Evolutionary conservation across 1,140 invertebrate species (phyloP), one percentile per base, ranked within the genome.

Genomic region (Drosophila sp.): DNA sequence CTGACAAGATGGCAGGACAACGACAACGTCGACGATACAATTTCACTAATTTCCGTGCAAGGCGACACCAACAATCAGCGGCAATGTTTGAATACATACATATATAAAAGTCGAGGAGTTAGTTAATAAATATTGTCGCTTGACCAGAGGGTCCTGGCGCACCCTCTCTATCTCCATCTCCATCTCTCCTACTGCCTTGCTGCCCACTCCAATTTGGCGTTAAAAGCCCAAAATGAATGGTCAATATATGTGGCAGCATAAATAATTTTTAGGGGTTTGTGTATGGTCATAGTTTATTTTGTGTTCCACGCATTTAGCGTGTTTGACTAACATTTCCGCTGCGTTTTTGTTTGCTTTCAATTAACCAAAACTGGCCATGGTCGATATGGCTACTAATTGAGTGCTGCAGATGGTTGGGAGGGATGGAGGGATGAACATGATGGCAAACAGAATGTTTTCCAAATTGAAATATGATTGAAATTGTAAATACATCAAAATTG

Each of bases 41-140:
- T 87, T 87, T 89, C 84, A 89, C 79, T 83, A 87, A 84, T 87
- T 84, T 87, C 77, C 84, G 84, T 87, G 84, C 80, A 89, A 89
- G 84, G 67, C 80, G 84, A 84, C 84, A 87, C 84, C 84, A 78
- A 68, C 81, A 87, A 87, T 87, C 84, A 87, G 68, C 79, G 72
- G 58, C 41, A 60, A 82, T 86, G 83, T 76, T 87, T 74, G 68
- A 79, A 69, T 62, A 63, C 56, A 71, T 58, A 60, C 70, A 69
- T 58, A 62, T 60, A 71, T 41, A 60, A 55, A 56, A 47, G 44
- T 23, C 44, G 17, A 23, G 44, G 23, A 50, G 44, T 50, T 27
- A 83, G 64, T 89, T 89, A 76, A 87, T 87, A 87, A 87, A 87
- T 76, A 76, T 89, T 87, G 84, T 80, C 80, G 47, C 55, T 50